Evolutionary conservation across 2,113 vertebrate genomes (phyloP).

Genomic region (Leptodactylus fuscus): DNA sequence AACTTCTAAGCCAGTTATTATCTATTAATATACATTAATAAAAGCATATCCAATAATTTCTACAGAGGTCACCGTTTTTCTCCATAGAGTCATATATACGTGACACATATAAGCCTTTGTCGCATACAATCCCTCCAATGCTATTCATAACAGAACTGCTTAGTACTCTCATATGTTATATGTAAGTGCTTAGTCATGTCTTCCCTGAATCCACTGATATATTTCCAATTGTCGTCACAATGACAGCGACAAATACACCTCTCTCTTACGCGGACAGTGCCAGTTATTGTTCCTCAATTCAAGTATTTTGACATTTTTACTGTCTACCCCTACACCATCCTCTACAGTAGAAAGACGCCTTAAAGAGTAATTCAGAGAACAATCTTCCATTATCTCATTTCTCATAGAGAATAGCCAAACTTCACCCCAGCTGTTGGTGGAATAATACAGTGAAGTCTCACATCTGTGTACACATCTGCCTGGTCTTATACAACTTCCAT

Average conservation of each 20-base stretch:
- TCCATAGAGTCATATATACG: not conserved
- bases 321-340: constrained; percentile 63
- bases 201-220: not conserved
- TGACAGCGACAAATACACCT: constrained; percentile 24
- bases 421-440: constrained; percentile 33
- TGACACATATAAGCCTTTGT: not conserved
- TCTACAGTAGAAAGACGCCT: constrained; percentile 61
- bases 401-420: constrained; percentile 3
- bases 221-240: constrained; percentile 7
- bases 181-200: constrained; percentile 13
- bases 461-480: constrained; percentile 40
- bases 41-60: not conserved
- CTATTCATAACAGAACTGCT: not conserved
- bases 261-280: constrained; percentile 1
- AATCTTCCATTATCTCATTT: constrained; percentile 45
- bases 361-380: constrained; percentile 51
- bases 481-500: not conserved
- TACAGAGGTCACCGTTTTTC: not conserved
- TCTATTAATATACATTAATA: not conserved
- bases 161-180: not conserved
- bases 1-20: not conserved
- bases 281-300: constrained; percentile 51
- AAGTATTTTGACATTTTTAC: constrained; percentile 69
- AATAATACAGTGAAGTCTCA: not conserved
- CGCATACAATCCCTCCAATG: not conserved